Percentiles rank a stretch among this genome's conserved stretches.
Evolutionary conservation across 2,113 vertebrate species (phyloP).

Genomic region (Perccottus glenii): DNA sequence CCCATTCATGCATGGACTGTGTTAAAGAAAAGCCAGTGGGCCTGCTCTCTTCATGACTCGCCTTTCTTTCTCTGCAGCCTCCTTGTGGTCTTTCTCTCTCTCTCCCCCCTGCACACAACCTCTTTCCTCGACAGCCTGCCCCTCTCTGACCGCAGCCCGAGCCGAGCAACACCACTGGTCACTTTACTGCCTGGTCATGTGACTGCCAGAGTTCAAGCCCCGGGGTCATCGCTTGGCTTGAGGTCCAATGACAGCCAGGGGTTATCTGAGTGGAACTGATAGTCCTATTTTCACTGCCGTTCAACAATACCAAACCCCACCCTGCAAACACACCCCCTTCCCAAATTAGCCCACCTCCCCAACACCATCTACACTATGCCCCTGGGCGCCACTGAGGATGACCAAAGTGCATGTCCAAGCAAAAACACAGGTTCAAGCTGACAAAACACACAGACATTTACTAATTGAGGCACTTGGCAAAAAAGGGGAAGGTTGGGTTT

Average conservation of each 20-base stretch:
- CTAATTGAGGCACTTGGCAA: conserved; percentile 58
- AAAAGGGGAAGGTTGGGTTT: conserved; percentile 23
- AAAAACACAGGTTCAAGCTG: conserved; percentile 73
- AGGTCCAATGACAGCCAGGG: conserved; percentile 89
- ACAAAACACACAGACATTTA: conserved; percentile 60
- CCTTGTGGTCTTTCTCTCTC: conserved; percentile 16
- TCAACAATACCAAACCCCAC: conserved; percentile 77
- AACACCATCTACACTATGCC: conserved; percentile 33
- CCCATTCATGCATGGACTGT: conserved; percentile 84
- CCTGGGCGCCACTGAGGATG: conserved; percentile 61
- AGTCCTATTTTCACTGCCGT: conserved; percentile 82
- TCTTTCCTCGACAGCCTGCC: conserved; percentile 75
- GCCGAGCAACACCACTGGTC: conserved; percentile 83
- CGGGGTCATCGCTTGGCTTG: conserved; percentile 87
- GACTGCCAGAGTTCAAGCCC: conserved; percentile 91
- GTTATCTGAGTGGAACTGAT: conserved; percentile 94
- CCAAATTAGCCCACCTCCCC: conserved; percentile 63
- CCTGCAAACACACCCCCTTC: conserved; percentile 41
- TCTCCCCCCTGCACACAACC: conserved; percentile 46
- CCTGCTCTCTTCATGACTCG: conserved; percentile 81
- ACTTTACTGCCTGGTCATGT: conserved; percentile 92
- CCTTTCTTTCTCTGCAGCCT: conserved; percentile 15
- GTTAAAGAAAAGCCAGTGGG: conserved; percentile 67
- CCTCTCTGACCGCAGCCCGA: conserved; percentile 78
- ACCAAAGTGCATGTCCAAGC: conserved; percentile 68